Evolutionary conservation across 2,113 vertebrate genomes (phyloP).

Genomic region (Melanerpes formicivorus): DNA sequence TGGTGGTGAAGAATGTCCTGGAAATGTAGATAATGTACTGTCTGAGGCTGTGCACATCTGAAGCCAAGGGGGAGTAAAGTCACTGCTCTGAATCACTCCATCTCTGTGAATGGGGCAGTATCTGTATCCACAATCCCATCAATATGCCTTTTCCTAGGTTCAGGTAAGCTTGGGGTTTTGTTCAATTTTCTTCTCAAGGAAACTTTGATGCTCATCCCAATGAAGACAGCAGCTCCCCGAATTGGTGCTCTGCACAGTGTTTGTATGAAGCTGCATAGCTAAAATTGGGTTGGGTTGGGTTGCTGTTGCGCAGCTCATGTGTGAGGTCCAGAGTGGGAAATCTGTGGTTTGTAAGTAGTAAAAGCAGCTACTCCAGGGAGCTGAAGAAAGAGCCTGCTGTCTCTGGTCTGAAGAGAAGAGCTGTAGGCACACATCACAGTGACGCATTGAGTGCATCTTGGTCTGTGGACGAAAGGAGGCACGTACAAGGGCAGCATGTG

Average conservation of each 20-base stretch:
- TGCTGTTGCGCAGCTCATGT: neutral
- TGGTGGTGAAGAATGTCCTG: neutral
- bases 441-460: neutral
- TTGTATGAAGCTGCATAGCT: neutral
- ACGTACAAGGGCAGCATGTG: neutral
- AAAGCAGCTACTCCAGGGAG: neutral
- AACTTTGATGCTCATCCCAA: neutral
- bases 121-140: neutral
- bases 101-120: neutral
- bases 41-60: accelerated
- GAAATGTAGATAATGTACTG: neutral
- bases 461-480: neutral
- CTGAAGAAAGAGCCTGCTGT: neutral
- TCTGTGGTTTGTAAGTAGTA: neutral
- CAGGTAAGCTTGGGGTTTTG: neutral
- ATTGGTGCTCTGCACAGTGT: neutral
- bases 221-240: neutral
- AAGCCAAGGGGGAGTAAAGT: neutral
- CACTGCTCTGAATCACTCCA: neutral
- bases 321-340: neutral
- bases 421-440: neutral
- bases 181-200: neutral
- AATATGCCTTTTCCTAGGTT: neutral
- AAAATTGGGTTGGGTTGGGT: neutral
- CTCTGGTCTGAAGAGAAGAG: neutral